Percentiles rank a stretch among this genome's conserved stretches.
These are phyloP conservation scores for Dipodomys spectabilis DNA, from an alignment of 2,113 vertebrate genomes.

Conservation along the genomic window DNA sequence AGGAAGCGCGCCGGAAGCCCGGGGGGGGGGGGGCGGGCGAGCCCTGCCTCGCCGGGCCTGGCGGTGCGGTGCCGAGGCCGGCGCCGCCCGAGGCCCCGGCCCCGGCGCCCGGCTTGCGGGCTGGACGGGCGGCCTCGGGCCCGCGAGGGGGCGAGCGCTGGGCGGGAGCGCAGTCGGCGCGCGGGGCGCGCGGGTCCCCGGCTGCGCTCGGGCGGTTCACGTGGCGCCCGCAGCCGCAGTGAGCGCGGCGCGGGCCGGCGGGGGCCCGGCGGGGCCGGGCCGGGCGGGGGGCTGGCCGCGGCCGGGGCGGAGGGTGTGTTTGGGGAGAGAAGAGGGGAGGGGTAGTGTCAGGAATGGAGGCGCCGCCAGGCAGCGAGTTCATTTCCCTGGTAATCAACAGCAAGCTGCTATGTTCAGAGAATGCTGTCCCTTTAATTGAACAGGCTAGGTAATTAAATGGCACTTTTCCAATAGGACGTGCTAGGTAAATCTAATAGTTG, in stretches of 20 bases:
- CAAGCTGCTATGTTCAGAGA: slow-evolving; percentile 94
- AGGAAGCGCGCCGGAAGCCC: slow-evolving; percentile 1
- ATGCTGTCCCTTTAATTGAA: slow-evolving; percentile 99
- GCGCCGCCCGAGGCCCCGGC: no score
- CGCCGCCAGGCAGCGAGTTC: slow-evolving; percentile 89
- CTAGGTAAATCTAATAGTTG: slow-evolving; percentile 99
- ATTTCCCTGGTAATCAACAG: slow-evolving; percentile 94
- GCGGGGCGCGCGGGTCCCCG: background rate
- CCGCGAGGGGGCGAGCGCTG: slow-evolving; percentile 73
- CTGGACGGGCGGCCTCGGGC: background rate
- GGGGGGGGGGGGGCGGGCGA: background rate
- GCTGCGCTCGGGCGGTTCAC: slow-evolving; percentile 66
- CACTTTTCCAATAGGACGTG: slow-evolving; percentile 99
- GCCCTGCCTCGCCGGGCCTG: background rate
- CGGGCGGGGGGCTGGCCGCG: slow-evolving; percentile 31
- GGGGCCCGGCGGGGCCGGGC: slow-evolving; percentile 15
- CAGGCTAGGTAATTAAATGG: slow-evolving; percentile 99
- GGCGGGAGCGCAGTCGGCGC: slow-evolving; percentile 19
- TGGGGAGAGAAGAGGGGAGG: slow-evolving; percentile 53
- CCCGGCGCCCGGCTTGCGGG: background rate
- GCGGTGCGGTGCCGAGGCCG: background rate
- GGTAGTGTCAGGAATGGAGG: slow-evolving; percentile 76
- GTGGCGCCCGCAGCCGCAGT: slow-evolving; percentile 78
- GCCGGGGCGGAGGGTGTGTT: slow-evolving; percentile 48
- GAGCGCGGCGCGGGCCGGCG: slow-evolving; percentile 17